A percentile compares a stretch with the other conserved stretches of the same genome.
Conservation (phyloP, 2,797 vertebrate species). For the Mus minutoides region DNA sequence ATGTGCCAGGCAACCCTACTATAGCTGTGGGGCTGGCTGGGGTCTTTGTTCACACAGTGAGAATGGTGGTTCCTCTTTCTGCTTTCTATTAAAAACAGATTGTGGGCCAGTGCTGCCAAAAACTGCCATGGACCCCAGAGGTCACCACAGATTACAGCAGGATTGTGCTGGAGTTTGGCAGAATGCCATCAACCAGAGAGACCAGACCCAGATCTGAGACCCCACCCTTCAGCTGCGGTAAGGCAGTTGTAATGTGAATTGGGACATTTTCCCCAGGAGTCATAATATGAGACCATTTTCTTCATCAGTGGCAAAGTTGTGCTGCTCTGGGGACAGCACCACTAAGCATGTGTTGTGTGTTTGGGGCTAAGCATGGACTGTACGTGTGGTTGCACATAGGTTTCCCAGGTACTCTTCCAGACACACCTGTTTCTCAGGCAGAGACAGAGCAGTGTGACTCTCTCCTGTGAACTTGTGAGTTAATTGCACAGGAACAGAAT, state of each 20-base stretch:
- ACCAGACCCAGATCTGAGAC: background rate
- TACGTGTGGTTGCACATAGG: accelerated
- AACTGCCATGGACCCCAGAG: background rate
- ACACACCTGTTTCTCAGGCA: too few species aligned
- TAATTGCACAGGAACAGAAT: background rate
- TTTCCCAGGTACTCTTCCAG: background rate
- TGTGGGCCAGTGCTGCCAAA: background rate
- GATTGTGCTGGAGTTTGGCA: accelerated
- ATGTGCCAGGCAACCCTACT: accelerated
- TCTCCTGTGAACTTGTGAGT: background rate
- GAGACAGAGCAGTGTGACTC: accelerated
- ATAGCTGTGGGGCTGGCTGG: accelerated
- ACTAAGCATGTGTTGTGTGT: accelerated
- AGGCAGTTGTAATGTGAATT: background rate
- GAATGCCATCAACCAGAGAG: background rate
- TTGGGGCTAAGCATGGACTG: accelerated
- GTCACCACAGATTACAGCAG: background rate
- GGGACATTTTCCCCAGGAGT: background rate
- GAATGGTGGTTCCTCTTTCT: background rate
- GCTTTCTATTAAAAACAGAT: background rate
- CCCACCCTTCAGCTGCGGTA: background rate
- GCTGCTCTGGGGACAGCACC: accelerated
- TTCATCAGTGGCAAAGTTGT: background rate
- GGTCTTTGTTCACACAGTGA: background rate
- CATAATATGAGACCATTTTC: background rate